Conservation (phyloP, 2,888 invertebrate species). For the Eupeodes latifasciatus region DNA sequence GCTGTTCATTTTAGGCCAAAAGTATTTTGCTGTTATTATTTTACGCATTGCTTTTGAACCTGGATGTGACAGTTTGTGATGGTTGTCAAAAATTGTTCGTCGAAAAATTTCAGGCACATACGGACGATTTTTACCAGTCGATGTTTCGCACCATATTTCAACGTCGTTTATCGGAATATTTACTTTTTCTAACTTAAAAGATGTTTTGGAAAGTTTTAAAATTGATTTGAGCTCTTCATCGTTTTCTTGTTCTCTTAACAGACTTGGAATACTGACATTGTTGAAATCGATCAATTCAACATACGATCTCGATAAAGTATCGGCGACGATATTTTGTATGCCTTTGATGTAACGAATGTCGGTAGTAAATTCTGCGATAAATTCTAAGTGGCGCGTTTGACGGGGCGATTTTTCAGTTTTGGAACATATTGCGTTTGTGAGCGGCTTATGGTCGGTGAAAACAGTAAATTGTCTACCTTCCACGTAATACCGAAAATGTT, state of each 20-base stretch:
- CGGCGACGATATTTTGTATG: conserved; percentile 26
- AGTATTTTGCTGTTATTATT: too few relatives aligned
- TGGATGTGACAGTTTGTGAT: neutral
- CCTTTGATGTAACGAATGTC: conserved; percentile 42
- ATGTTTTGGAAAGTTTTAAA: neutral
- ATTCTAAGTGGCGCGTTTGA: conserved; percentile 32
- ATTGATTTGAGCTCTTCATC: conserved; percentile 2
- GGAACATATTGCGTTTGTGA: conserved; percentile 30
- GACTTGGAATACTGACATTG: neutral
- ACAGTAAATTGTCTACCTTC: conserved; percentile 20
- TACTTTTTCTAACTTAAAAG: neutral
- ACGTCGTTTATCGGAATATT: neutral
- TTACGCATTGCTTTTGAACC: too few relatives aligned
- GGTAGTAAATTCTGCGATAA: conserved; percentile 28
- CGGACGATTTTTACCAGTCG: neutral
- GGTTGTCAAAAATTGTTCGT: conserved; percentile 37
- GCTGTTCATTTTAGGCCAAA: too few relatives aligned
- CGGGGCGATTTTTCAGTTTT: conserved; percentile 31
- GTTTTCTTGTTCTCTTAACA: conserved; percentile 8
- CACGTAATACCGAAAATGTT: conserved; percentile 39
- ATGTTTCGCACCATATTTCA: neutral
- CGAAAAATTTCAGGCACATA: conserved; percentile 27
- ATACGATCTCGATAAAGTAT: conserved; percentile 14
- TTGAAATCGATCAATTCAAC: conserved; percentile 21
- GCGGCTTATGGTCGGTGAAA: conserved; percentile 45